These are phyloP conservation scores for Patella caerulea DNA, from an alignment of 2,888 invertebrate species.

Conservation along the genomic window DNA sequence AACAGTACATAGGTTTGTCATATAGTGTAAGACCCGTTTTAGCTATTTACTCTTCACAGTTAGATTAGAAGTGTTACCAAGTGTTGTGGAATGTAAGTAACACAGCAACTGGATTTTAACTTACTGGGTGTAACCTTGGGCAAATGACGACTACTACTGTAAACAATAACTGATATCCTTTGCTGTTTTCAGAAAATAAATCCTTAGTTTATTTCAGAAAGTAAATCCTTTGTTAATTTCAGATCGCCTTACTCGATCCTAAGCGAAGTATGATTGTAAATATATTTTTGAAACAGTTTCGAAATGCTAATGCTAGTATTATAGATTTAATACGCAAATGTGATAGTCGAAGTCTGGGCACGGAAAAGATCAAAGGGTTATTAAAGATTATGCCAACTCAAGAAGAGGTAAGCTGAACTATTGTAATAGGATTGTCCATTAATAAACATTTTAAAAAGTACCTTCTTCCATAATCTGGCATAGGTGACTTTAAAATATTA, in stretches of 20 bases:
- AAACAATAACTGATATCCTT: too few species aligned
- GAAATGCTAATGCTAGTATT: constrained; percentile 63
- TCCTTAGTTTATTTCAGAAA: too few species aligned
- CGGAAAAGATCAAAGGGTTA: constrained; percentile 73
- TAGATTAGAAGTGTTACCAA: too few species aligned
- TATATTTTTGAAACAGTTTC: constrained; percentile 69
- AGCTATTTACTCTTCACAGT: too few species aligned
- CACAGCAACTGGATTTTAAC: too few species aligned
- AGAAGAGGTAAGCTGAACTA: constrained; percentile 70
- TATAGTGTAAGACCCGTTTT: too few species aligned
- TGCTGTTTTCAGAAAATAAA: too few species aligned
- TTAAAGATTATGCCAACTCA: constrained; percentile 72
- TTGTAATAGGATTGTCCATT: neutral
- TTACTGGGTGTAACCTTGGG: too few species aligned
- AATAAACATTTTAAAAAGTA: neutral
- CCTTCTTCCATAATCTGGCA: too few species aligned
- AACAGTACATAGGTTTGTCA: too few species aligned
- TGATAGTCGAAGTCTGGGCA: constrained; percentile 64
- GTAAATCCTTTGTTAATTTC: constrained; percentile 18
- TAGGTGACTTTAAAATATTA: neutral
- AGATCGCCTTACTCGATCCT: constrained; percentile 69
- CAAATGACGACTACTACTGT: too few species aligned
- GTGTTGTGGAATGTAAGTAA: too few species aligned
- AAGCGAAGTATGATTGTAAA: constrained; percentile 71
- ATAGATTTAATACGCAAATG: constrained; percentile 63